Conservation (phyloP, 2,888 invertebrate species). For the Chirona hameri region DNA sequence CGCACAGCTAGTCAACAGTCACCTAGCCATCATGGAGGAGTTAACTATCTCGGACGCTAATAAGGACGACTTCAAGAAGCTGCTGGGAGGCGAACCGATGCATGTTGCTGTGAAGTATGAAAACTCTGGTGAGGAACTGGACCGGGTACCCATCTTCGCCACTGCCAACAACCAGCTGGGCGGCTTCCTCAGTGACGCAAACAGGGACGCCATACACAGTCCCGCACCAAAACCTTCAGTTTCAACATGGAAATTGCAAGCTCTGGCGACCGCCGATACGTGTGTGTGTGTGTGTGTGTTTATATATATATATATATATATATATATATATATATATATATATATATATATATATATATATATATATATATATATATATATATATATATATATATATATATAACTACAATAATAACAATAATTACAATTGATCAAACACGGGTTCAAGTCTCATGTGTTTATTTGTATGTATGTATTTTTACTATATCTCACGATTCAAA, state of each 20-base stretch:
- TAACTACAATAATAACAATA: too few species aligned
- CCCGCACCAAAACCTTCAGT: neutral
- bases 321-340: slow-evolving; percentile 4
- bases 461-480: too few species aligned
- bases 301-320: too few species aligned
- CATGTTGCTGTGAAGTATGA: neutral
- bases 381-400: too few species aligned
- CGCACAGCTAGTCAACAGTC: neutral
- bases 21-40: neutral
- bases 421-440: too few species aligned
- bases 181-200: neutral
- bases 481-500: too few species aligned
- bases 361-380: neutral
- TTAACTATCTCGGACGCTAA: neutral
- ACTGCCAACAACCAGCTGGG: neutral
- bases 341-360: neutral
- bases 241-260: neutral
- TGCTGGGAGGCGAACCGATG: too few species aligned
- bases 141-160: neutral
- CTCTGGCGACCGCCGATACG: neutral
- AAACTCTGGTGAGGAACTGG: neutral
- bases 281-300: too few species aligned
- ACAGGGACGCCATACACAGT: neutral
- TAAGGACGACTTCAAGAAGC: neutral
- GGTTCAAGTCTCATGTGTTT: too few species aligned